Base-by-base conservation (phyloP, 2,113 vertebrate species). In the Thunnus thynnus region DNA sequence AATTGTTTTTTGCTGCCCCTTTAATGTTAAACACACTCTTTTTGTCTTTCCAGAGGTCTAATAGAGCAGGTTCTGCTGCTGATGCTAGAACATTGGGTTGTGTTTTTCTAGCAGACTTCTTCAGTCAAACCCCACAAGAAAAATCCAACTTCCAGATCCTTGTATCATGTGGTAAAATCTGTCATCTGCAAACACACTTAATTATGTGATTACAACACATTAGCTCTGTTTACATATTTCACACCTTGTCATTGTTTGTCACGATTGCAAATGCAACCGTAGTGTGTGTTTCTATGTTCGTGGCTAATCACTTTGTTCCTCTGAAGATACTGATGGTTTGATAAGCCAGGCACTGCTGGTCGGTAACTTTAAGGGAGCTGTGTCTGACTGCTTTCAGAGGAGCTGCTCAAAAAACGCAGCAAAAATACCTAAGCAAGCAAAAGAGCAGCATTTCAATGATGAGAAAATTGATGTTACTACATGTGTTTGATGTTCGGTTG, bases 331-430 rank as follows among this genome's bases (percentile, higher is more conserved):
- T 22, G 22, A 22, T 22, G 22, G 22, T 22, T 22, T 22, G 22
- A 22, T 22, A 22, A 22, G 22, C 22, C 22, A 22, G 22, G 32
- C 96, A 11, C 93, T 97, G 65, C 76, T 97, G 65, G 77, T 97
- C 64, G 96, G 96, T 5, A 95, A 96, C 68, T 96, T 97, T 68
- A 94, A 95, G 52, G 81, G 78, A 4, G 96, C 88, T 97, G 82
- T 97, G 96, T 88, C 63, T 97, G 82, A 92, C 93, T 97, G 76
- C 90, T 97, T 71, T 95, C 96, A 0, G 79, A 95, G 72, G 93
- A 91, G 54, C 94, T 97, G 22, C 93, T 97, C 22, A 22, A 22
- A 22, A 22, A 22, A 22, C 22, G 22, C 22, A 22, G 22, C 22
- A 22, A 22, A 22, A 22, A 22, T 97, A 96, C 84, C 94, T 96